These are phyloP conservation scores for Protonemura montana DNA, from an alignment of 2,888 invertebrate genomes.

Conservation along the genomic window DNA sequence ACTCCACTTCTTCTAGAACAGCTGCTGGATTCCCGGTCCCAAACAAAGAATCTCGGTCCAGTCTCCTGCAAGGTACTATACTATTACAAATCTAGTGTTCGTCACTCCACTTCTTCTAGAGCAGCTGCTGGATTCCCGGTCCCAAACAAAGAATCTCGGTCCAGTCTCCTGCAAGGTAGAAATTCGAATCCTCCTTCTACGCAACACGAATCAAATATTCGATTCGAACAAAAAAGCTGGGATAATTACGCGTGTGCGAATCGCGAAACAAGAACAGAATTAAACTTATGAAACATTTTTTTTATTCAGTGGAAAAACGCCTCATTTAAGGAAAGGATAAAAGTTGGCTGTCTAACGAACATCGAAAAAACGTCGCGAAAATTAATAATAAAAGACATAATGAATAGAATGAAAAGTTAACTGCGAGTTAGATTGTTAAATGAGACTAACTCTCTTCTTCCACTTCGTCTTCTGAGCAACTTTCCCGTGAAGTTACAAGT, in stretches of 20 bases:
- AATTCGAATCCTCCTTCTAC: not conserved
- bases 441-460: not conserved
- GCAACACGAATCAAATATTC: not conserved
- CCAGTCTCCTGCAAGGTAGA: no score
- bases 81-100: not conserved
- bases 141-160: no score
- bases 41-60: no score
- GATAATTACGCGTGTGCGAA: not conserved
- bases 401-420: conserved; percentile 7
- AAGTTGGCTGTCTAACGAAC: not conserved
- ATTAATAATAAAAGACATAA: conserved; percentile 1
- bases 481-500: not conserved
- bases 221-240: not conserved
- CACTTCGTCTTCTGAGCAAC: not conserved
- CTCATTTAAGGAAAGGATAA: not conserved
- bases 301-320: not conserved
- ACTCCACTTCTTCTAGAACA: not conserved
- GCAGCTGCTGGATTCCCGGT: no score
- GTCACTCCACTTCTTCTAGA: no score
- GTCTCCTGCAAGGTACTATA: no score
- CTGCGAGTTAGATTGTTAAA: not conserved
- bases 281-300: not conserved
- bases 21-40: no score
- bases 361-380: not conserved
- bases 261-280: not conserved